These are phyloP conservation scores for Hedychridium roseum DNA, from an alignment of 2,888 invertebrate genomes.

Conservation along the genomic window DNA sequence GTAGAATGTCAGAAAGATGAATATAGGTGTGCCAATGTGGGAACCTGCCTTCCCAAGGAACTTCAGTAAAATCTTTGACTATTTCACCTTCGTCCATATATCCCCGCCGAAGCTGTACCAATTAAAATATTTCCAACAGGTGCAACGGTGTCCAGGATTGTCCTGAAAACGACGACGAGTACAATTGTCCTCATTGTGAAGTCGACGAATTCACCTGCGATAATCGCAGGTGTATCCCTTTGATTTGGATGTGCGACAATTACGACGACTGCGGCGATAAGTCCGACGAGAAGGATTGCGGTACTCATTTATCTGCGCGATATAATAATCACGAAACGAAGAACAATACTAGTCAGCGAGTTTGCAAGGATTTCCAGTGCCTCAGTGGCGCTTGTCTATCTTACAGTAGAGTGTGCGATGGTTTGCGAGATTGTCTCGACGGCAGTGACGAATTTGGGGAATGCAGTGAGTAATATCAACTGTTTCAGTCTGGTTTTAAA, in stretches of 20 bases:
- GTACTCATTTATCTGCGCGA: no score
- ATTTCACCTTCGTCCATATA: conserved; percentile 8
- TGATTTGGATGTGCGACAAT: conserved; percentile 70
- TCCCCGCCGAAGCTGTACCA: no score
- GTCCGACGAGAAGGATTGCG: conserved; percentile 71
- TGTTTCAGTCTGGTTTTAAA: not conserved
- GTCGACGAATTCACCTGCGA: conserved; percentile 66
- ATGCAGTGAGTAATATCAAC: conserved; percentile 64
- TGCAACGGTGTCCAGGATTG: conserved; percentile 76
- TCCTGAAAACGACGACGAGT: conserved; percentile 77
- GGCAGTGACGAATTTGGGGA: conserved; percentile 75
- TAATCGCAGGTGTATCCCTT: conserved; percentile 70
- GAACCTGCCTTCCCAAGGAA: conserved; percentile 47
- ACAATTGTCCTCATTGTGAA: conserved; percentile 67
- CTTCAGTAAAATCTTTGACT: conserved; percentile 20
- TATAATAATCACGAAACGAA: conserved; percentile 1
- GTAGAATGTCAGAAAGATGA: conserved; percentile 36
- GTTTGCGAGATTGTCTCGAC: conserved; percentile 71
- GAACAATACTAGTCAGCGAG: not conserved
- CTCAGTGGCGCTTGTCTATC: conserved; percentile 73
- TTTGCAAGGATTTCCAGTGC: conserved; percentile 67
- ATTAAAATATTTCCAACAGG: conserved; percentile 54
- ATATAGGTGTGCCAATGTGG: conserved; percentile 43
- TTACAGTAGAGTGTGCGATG: conserved; percentile 72
- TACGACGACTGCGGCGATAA: conserved; percentile 75